phyloP scores from a whole-genome alignment of 1,140 invertebrate species.

The Amphibalanus amphitrite region DNA sequence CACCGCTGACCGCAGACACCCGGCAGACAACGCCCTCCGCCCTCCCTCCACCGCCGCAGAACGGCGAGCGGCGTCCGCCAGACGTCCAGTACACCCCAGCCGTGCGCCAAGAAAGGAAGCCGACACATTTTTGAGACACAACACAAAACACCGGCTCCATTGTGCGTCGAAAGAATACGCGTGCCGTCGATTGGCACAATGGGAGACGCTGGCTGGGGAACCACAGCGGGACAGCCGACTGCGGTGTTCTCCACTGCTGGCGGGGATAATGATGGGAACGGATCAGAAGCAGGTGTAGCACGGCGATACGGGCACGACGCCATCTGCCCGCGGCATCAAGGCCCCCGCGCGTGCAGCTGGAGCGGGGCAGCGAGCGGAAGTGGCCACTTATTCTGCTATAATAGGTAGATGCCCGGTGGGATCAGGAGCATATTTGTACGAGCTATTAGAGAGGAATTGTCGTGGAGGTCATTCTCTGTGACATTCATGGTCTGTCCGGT shows the following conservation, averaged over 20 bases:
- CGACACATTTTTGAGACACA: not conserved
- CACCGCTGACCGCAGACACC: no score
- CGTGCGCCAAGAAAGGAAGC: not conserved
- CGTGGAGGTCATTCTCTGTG: not conserved
- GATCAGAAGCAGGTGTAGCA: not conserved
- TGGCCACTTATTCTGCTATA: not conserved
- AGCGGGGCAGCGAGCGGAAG: not conserved
- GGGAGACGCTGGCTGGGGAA: no score
- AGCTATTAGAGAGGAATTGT: not conserved
- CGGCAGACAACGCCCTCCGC: no score
- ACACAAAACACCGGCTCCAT: not conserved
- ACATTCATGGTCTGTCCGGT: not conserved
- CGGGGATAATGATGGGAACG: not conserved
- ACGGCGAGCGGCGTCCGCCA: no score
- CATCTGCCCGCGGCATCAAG: not conserved
- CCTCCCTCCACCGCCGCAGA: no score
- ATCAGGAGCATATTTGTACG: not conserved
- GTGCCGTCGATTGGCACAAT: not conserved
- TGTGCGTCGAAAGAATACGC: not conserved
- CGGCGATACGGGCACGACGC: no score
- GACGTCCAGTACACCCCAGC: no score
- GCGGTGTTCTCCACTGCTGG: not conserved
- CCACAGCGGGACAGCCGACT: not conserved
- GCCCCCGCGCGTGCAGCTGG: not conserved
- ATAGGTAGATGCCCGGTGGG: not conserved